A percentile compares a stretch with the other conserved stretches of the same genome.
These are phyloP conservation scores for Elegia similella DNA, from an alignment of 2,888 invertebrate genomes.

Conservation along the genomic window DNA sequence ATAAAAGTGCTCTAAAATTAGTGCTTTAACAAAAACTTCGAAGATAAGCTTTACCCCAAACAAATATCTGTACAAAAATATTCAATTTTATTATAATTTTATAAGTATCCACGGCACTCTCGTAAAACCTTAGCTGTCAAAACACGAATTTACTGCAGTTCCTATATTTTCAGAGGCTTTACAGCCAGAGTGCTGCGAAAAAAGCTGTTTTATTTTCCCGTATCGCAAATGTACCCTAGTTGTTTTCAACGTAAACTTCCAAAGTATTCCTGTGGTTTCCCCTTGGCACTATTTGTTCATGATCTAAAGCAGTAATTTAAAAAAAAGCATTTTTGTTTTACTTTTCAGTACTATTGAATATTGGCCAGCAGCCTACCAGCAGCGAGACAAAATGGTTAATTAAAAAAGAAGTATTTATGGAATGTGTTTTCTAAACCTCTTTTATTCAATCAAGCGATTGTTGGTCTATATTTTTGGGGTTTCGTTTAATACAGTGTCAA, in stretches of 20 bases:
- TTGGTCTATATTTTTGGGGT: too few species aligned
- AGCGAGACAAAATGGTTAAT: too few species aligned
- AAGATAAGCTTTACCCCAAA: neutral
- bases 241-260: conserved; percentile 12
- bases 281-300: neutral
- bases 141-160: neutral
- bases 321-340: too few species aligned
- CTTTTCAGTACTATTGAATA: too few species aligned
- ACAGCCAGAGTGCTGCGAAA: conserved; percentile 19
- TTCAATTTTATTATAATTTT: neutral
- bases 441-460: too few species aligned
- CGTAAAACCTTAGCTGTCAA: neutral
- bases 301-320: too few species aligned
- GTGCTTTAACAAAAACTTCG: too few species aligned
- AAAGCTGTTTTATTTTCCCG: conserved; percentile 22
- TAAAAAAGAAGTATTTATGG: too few species aligned
- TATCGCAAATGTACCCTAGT: conserved; percentile 14
- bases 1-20: too few species aligned
- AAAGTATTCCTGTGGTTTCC: neutral
- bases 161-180: conserved; percentile 7
- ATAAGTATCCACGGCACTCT: neutral
- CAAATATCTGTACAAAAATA: neutral
- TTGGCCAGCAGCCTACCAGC: too few species aligned
- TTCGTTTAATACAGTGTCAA: too few species aligned
- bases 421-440: too few species aligned